phyloP scores from a whole-genome alignment of 2,113 vertebrate genomes.

The Dicaeum eximium region DNA sequence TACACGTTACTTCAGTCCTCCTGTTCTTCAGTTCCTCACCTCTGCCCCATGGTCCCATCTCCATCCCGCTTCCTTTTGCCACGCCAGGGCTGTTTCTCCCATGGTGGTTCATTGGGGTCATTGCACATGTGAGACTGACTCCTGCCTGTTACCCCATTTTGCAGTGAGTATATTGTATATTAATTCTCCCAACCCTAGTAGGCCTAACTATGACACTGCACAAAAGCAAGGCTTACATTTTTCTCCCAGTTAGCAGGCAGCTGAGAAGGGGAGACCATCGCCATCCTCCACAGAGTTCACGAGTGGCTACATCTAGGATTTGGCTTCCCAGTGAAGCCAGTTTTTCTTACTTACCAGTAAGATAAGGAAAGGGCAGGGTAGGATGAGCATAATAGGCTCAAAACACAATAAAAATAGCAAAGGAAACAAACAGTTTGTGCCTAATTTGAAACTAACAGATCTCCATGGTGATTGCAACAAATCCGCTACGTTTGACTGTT shows the following conservation, averaged over 20 bases:
- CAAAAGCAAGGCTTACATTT: neutral
- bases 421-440: conserved; percentile 45
- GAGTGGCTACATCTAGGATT: neutral
- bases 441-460: conserved; percentile 28
- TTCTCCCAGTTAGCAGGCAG: neutral
- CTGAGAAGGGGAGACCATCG: fast-evolving
- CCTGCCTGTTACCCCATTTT: neutral
- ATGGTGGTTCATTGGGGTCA: neutral
- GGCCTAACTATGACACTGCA: neutral
- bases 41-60: neutral
- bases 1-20: neutral
- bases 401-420: conserved; percentile 41
- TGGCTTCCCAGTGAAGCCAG: neutral
- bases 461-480: conserved; percentile 49
- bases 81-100: fast-evolving
- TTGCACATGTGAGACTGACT: fast-evolving
- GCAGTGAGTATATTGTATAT: neutral
- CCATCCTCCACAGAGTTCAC: fast-evolving
- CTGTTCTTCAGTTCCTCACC: neutral
- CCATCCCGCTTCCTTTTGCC: neutral
- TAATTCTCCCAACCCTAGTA: neutral
- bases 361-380: neutral
- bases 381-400: neutral
- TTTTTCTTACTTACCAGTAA: neutral
- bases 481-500: neutral